phyloP scores from a whole-genome alignment of 1,140 invertebrate genomes.

The Bombus huntii region DNA sequence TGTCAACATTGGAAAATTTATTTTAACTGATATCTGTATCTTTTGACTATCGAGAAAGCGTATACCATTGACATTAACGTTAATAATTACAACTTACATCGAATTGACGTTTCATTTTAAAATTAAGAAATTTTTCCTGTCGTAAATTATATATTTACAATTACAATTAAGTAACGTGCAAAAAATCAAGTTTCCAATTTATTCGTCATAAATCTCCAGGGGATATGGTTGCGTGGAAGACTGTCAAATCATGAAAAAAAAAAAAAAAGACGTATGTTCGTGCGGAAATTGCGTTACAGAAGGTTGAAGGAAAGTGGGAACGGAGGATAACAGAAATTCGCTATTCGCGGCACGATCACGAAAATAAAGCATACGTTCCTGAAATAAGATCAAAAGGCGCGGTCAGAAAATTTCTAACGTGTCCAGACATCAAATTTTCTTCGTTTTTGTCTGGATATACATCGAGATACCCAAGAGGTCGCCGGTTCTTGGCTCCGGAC shows the following conservation, averaged over 20 bases:
- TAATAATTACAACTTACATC: background rate
- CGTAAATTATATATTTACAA: background rate
- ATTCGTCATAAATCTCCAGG: background rate
- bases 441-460: constrained; percentile 66
- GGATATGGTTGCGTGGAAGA: background rate
- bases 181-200: background rate
- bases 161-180: background rate
- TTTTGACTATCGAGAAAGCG: background rate
- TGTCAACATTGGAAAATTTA: background rate
- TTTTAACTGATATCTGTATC: background rate
- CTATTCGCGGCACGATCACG: constrained; percentile 42
- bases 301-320: background rate
- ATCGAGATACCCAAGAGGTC: constrained; percentile 58
- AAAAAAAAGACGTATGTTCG: background rate
- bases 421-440: constrained; percentile 62
- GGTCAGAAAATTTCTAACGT: constrained; percentile 62
- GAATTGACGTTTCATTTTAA: background rate
- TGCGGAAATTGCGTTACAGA: constrained; percentile 30
- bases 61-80: background rate
- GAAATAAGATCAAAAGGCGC: constrained; percentile 51
- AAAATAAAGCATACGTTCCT: constrained; percentile 52
- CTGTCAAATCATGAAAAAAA: background rate
- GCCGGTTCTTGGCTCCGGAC: constrained; percentile 76
- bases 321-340: background rate
- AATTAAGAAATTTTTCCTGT: background rate